Base-by-base conservation (phyloP, 1,140 invertebrate species). In the Mactra quadrangularis region DNA sequence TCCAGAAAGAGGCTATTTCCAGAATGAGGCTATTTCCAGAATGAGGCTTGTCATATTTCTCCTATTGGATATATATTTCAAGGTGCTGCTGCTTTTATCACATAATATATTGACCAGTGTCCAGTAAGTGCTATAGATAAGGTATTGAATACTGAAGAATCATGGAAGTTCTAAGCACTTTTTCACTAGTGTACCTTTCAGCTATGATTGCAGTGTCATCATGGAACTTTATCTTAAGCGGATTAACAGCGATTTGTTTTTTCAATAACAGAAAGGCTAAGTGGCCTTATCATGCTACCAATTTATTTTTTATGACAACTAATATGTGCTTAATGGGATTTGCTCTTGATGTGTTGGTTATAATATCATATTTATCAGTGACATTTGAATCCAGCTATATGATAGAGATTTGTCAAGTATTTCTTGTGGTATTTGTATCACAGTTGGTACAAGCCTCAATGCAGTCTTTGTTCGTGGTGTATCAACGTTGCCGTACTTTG, bases 211-310 rank as follows among this genome's bases (percentile, higher is more conserved):
- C 11, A n/a, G 25, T 25, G 25, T 62, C 59, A 62, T 9, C 27
- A 7, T 62, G 59, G 59, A 31, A 62, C 27, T 62, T 62, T 25
- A 11, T 31, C 13, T 25, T 62, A 19, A 35, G 59, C 27, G 59
- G 33, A 7, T 22, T 27, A 7, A 27, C 25, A 22, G 52, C 52
- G n/a, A 19, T 55, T 19, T 55, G 52, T 55, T 55, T 55, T 27
- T 27, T 11, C 19, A 4, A 22, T 9, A 55, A 55, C 52, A 55
- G 52, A 55, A 7, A 27, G 7, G 25, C 17, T n/a, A 55, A 55
- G 19, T 55, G 52, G 52, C 52, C 52, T 19, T 55, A 55, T 55
- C 19, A 55, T 55, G 17, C 52, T 4, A 55, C 52, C 3, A 55
- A 55, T 19, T 55, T 55, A 19, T 27, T 55, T 22, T 55, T 55